phyloP scores from a whole-genome alignment of 2,113 vertebrate genomes.

The Megaleporinus macrocephalus region DNA sequence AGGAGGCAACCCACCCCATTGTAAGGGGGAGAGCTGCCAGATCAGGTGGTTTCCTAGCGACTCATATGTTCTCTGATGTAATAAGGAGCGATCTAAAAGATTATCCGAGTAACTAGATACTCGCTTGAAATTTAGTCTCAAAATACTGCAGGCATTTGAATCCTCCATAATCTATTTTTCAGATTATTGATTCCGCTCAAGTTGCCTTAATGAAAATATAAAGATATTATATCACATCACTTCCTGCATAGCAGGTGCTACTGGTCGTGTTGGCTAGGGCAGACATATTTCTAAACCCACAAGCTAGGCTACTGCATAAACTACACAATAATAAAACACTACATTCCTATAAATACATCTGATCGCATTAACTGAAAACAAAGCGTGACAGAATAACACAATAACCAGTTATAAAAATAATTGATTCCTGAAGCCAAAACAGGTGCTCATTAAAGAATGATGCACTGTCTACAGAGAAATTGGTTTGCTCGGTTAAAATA shows the following conservation, averaged over 20 bases:
- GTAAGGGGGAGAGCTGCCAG: constrained; percentile 3
- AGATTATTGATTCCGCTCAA: background rate
- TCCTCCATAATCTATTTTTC: background rate
- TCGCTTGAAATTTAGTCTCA: background rate
- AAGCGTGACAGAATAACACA: too few relatives aligned
- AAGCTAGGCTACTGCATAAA: too few relatives aligned
- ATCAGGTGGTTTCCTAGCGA: constrained; percentile 36
- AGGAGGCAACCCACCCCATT: background rate
- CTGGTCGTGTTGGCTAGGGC: too few relatives aligned
- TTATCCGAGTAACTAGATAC: background rate
- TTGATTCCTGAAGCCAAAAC: too few relatives aligned
- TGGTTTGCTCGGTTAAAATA: background rate
- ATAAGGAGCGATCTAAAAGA: background rate
- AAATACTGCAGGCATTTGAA: background rate
- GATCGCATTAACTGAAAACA: too few relatives aligned
- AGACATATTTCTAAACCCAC: too few relatives aligned
- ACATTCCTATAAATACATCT: too few relatives aligned
- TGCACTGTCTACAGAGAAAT: background rate
- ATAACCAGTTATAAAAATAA: too few relatives aligned
- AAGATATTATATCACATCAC: too few relatives aligned
- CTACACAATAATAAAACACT: background rate
- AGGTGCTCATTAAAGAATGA: too few relatives aligned
- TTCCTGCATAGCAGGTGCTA: too few relatives aligned
- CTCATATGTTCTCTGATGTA: constrained; percentile 20
- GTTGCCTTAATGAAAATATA: too few relatives aligned